phyloP scores from a whole-genome alignment of 2,113 vertebrate species.

The Dicrurus megarhynchus region DNA sequence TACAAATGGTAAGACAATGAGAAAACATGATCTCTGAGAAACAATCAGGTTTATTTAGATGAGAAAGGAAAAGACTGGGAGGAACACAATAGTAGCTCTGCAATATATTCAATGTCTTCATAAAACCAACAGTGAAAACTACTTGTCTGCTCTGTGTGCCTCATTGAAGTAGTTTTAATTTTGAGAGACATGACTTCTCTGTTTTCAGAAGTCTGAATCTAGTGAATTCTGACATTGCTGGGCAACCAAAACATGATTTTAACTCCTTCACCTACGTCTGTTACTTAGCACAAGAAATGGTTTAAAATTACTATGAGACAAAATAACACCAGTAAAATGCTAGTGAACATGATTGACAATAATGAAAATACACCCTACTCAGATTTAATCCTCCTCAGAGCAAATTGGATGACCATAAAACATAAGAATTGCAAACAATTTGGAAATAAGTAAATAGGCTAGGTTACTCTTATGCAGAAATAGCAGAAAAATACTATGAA shows the following conservation, averaged over 20 bases:
- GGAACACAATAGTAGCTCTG: background rate
- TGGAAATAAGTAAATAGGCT: background rate
- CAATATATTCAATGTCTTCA: background rate
- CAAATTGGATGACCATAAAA: background rate
- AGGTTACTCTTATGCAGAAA: background rate
- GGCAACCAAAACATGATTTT: background rate
- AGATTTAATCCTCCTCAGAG: background rate
- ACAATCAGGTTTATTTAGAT: background rate
- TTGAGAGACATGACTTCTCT: background rate
- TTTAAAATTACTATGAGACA: background rate
- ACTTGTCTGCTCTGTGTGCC: background rate
- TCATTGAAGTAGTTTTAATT: background rate
- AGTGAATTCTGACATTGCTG: background rate
- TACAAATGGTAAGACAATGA: background rate
- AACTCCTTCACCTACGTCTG: background rate
- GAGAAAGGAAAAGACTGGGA: background rate
- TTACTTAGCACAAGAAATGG: background rate
- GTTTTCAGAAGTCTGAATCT: background rate
- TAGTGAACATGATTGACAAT: background rate
- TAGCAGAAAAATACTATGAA: background rate
- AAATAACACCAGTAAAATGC: background rate
- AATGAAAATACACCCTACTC: background rate
- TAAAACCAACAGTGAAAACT: background rate
- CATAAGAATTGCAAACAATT: background rate
- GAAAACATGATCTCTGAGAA: background rate